Conservation (phyloP, 2,888 invertebrate species). For the Leptothorax acervorum region DNA sequence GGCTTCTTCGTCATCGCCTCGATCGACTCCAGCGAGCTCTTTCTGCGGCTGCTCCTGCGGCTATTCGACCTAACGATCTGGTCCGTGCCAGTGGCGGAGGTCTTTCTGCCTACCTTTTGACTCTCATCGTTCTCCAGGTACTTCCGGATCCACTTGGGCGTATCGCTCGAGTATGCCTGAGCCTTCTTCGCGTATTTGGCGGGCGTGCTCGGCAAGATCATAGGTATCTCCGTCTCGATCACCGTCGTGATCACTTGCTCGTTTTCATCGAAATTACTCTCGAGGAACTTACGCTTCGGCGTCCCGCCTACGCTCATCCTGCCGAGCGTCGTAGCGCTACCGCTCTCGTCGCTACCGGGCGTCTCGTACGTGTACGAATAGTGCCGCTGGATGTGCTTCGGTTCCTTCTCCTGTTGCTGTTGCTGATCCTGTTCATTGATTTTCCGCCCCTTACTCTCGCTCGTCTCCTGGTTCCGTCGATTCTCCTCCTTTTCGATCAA, state of each 20-base stretch:
- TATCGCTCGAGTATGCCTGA: slow-evolving; percentile 79
- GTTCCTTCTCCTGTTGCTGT: slow-evolving; percentile 68
- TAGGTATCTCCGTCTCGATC: slow-evolving; percentile 82
- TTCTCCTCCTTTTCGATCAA: slow-evolving; percentile 70
- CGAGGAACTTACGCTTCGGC: slow-evolving; percentile 81
- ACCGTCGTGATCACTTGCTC: slow-evolving; percentile 83
- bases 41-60: slow-evolving; percentile 72
- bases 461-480: slow-evolving; percentile 58
- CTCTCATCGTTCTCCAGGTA: slow-evolving; percentile 78
- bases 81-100: slow-evolving; percentile 16
- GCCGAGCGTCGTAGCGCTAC: slow-evolving; percentile 68
- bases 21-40: slow-evolving; percentile 72
- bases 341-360: slow-evolving; percentile 68
- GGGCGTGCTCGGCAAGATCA: slow-evolving; percentile 76
- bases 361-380: slow-evolving; percentile 83
- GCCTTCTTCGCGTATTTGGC: slow-evolving; percentile 79
- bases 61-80: slow-evolving; percentile 36
- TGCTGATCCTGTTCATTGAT: slow-evolving; percentile 26
- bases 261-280: slow-evolving; percentile 83
- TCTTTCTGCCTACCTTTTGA: slow-evolving; percentile 59
- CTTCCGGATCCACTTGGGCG: slow-evolving; percentile 82
- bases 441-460: slow-evolving; percentile 10
- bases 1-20: slow-evolving; percentile 61
- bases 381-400: slow-evolving; percentile 81
- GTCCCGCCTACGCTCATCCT: slow-evolving; percentile 74